A percentile compares a stretch with the other conserved stretches of the same genome.
Conservation (phyloP, 2,797 vertebrate species). For the Podarcis siculus region DNA sequence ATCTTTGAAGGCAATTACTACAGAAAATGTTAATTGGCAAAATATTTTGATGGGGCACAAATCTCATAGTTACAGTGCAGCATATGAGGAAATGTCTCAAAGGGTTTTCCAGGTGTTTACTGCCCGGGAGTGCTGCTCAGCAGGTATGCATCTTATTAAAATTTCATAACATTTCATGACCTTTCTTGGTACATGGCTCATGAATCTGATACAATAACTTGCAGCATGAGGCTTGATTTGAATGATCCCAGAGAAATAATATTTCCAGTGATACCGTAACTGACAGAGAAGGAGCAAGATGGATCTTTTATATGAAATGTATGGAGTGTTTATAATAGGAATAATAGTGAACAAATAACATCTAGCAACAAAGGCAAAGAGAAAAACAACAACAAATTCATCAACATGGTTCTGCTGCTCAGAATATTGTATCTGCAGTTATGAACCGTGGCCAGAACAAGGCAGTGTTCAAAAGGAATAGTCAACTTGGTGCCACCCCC, state of each 20-base stretch:
- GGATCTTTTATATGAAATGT: conserved; percentile 8
- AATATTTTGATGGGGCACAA: background rate
- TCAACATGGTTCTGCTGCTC: background rate
- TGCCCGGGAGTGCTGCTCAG: conserved; percentile 7
- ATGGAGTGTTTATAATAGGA: too few relatives aligned
- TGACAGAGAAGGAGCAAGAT: conserved; percentile 28
- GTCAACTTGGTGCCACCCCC: too few relatives aligned
- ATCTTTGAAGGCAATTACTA: background rate
- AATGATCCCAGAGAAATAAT: conserved; percentile 49
- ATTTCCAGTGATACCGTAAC: conserved; percentile 23
- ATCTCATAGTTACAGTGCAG: background rate
- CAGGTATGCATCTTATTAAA: conserved; percentile 41
- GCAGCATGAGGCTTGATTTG: conserved; percentile 60
- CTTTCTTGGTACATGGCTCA: conserved; percentile 55
- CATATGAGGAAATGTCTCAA: background rate
- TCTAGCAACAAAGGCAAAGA: background rate
- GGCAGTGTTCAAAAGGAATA: background rate
- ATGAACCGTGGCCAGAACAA: background rate
- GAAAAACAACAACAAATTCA: background rate
- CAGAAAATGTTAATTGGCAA: background rate
- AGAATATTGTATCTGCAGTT: background rate
- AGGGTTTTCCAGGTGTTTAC: background rate
- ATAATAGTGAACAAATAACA: background rate
- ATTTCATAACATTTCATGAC: conserved; percentile 50
- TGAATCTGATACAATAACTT: conserved; percentile 53